Evolutionary conservation across 2,797 vertebrate species (phyloP).

Genomic region (Gymnopithys bicolor): DNA sequence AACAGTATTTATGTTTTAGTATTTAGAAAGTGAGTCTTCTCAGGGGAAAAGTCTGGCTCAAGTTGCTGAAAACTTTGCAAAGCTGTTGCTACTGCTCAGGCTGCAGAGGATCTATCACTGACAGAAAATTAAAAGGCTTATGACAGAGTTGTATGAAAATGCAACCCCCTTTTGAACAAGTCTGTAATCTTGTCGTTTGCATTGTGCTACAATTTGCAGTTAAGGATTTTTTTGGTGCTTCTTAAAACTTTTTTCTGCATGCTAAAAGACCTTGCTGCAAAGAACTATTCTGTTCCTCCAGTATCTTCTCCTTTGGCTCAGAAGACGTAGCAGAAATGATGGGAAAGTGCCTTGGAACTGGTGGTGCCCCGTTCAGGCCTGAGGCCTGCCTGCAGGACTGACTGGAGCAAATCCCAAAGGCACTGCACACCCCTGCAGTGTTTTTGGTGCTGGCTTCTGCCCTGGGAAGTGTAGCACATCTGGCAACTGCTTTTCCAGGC

Average conservation of each 20-base stretch:
- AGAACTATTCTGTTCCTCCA: not conserved
- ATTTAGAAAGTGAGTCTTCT: not conserved
- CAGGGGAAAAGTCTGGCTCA: not conserved
- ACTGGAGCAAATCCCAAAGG: rapidly evolving
- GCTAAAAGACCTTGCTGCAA: not conserved
- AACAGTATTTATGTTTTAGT: not conserved
- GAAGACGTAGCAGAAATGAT: not conserved
- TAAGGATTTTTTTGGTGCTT: not conserved
- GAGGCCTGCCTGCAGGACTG: not conserved
- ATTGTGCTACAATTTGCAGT: not conserved
- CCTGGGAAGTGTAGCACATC: not conserved
- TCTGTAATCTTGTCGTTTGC: not conserved
- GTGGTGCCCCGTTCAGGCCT: not conserved
- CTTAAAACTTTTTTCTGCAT: not conserved
- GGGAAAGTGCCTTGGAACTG: not conserved
- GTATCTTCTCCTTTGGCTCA: not conserved
- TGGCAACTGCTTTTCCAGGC: not conserved
- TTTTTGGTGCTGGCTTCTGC: not conserved
- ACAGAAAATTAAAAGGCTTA: not conserved
- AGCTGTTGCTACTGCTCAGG: not conserved
- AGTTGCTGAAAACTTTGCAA: not conserved
- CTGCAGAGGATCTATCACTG: not conserved
- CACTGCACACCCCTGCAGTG: not conserved
- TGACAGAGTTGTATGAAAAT: not conserved
- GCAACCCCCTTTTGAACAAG: not conserved